Evolutionary conservation across 2,113 vertebrate species (phyloP), one percentile per base, ranked within the genome.

Genomic region (Rhagologus leucostigma): DNA sequence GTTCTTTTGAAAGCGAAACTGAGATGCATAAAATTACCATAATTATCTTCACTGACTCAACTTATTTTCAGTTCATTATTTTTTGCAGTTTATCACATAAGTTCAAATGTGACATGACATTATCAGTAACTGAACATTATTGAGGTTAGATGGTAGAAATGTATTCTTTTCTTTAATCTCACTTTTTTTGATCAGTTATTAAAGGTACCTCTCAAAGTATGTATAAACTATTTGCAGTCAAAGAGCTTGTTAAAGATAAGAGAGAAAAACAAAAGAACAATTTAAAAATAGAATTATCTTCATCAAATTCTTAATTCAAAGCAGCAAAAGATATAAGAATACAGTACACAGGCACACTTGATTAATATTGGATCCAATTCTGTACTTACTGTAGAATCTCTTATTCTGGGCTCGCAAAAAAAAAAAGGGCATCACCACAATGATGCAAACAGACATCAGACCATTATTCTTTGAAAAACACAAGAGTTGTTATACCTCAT

Each of bases 1-100:
- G 16, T 57, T 90, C 52, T 64, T 94, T 87, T 93, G 24, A 86
- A 91, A 93, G 32, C 39, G 19, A 92, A 96, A 89, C 37, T 89
- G 67, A 77, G 27, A 49, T 49, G 21, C 53, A 76, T 89, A 91
- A 82, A 87, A 79, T 89, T 86, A 52, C 39, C 24, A 37, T 53
- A 67, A 92, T 94, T 86, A 83, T 44, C 39, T 77, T 84, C 39
- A 84, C 11, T 63, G 73, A 80, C 15, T 84, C 73, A 78, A 60
- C 7, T 37, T 67, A n/a, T 74, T 85, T 87, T 82, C 46, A 12
- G 60, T 75, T 64, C 12, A 11, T 79, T 75, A 24, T 56, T 80
- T 65, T 79, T 85, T 87, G 23, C 22, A 41, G 21, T 90, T 90
- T 93, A 70, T 63, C 14, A 11, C 69, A 41, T 5, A 74, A 94